phyloP scores from a whole-genome alignment of 2,888 invertebrate species.

The Agapostemon virescens region DNA sequence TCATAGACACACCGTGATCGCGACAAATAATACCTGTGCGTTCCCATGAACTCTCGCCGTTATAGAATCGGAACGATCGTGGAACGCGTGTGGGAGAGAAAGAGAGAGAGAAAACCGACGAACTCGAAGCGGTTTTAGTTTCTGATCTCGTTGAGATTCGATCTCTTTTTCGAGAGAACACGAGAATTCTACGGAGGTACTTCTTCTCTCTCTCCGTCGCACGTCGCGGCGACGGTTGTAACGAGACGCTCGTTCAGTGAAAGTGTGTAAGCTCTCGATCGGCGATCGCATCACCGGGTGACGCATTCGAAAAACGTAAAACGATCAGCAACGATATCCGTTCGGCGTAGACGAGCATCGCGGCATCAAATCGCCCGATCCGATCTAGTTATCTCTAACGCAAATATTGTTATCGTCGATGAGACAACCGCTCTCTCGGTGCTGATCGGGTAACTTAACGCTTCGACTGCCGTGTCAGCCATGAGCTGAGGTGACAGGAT shows the following conservation, averaged over 20 bases:
- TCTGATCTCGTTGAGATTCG: not conserved
- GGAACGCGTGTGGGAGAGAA: not conserved
- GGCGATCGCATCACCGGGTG: conserved; percentile 55
- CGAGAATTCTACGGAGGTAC: not conserved
- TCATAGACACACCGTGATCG: not conserved
- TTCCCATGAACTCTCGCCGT: not conserved
- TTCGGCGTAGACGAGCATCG: too few species aligned
- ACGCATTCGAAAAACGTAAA: conserved; percentile 48
- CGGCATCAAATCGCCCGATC: not conserved
- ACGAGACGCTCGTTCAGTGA: conserved; percentile 45
- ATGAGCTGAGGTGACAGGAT: too few species aligned
- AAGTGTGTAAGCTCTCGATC: conserved; percentile 48
- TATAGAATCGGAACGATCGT: not conserved
- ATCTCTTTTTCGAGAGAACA: not conserved
- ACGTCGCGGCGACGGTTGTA: too few species aligned
- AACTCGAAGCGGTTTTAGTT: not conserved
- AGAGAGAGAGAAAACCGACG: too few species aligned
- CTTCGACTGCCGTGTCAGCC: too few species aligned
- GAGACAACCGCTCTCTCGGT: not conserved
- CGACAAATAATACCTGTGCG: too few species aligned
- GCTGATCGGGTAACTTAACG: not conserved
- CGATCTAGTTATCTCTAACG: conserved; percentile 19
- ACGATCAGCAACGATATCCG: conserved; percentile 4
- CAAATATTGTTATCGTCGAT: conserved; percentile 26
- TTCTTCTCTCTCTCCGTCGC: too few species aligned